Evolutionary conservation across 2,797 vertebrate species (phyloP).

Genomic region (Adrianichthys oophorus): DNA sequence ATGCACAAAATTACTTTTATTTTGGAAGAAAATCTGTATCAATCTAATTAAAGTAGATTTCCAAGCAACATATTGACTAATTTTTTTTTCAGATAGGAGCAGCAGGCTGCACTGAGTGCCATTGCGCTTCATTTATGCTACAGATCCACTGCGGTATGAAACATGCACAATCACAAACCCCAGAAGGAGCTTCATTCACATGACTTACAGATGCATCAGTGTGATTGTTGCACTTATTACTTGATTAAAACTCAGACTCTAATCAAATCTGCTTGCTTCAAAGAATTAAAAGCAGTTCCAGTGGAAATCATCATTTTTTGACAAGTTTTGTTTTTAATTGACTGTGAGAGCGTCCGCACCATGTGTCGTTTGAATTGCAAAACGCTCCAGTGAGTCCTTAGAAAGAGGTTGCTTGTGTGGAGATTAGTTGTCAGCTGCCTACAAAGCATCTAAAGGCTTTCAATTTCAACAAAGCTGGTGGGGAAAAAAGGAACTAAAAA

Average conservation of each 20-base stretch:
- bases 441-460: conserved; percentile 37
- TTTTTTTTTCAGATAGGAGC: background rate
- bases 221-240: background rate
- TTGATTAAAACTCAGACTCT: background rate
- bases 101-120: background rate
- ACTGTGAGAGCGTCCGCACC: too few relatives aligned
- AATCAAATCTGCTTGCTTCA: background rate
- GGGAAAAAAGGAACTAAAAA: conserved; percentile 11
- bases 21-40: background rate
- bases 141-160: background rate
- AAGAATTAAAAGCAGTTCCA: background rate
- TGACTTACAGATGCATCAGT: background rate
- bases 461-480: conserved; percentile 35
- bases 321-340: too few relatives aligned
- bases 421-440: conserved; percentile 60
- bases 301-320: background rate
- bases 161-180: background rate
- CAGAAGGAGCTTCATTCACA: background rate
- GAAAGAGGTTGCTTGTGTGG: conserved; percentile 26
- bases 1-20: background rate
- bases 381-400: conserved; percentile 1
- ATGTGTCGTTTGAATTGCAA: background rate
- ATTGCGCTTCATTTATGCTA: background rate
- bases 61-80: background rate
- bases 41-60: background rate